phyloP scores from a whole-genome alignment of 2,797 vertebrate species.

The Mormyrus hasselquistii region DNA sequence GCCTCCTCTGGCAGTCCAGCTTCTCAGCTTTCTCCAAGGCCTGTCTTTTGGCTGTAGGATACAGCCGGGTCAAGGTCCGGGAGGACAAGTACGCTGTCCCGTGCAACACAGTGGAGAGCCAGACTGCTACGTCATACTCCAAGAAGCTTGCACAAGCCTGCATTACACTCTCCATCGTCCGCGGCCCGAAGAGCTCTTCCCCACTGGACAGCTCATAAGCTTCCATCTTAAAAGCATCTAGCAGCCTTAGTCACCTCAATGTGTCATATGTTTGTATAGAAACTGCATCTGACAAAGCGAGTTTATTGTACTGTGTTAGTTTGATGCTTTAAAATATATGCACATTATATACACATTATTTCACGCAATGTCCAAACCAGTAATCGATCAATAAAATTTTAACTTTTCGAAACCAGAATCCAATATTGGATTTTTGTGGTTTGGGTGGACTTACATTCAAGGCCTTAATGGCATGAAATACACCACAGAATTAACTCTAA shows the following conservation, averaged over 20 bases:
- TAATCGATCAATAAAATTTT: background rate
- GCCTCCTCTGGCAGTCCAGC: slow-evolving; percentile 42
- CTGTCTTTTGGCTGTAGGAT: slow-evolving; percentile 38
- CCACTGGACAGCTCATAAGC: background rate
- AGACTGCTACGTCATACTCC: slow-evolving; percentile 38
- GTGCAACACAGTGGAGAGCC: slow-evolving; percentile 46
- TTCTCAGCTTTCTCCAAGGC: slow-evolving; percentile 45
- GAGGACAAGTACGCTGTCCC: slow-evolving; percentile 44
- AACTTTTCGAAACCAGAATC: background rate
- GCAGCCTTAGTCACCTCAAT: background rate
- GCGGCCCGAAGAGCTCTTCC: slow-evolving; percentile 9
- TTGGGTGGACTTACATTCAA: background rate
- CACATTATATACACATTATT: background rate
- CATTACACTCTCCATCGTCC: slow-evolving; percentile 38
- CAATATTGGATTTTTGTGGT: background rate
- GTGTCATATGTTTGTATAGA: background rate
- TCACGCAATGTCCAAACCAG: background rate
- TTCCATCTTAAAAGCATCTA: background rate
- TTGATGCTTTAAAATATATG: background rate
- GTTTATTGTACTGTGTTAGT: background rate
- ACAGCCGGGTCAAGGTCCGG: slow-evolving; percentile 32
- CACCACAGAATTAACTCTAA: background rate
- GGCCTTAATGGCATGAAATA: background rate
- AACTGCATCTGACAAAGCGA: background rate
- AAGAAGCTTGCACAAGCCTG: slow-evolving; percentile 35